Evolutionary conservation across 2,797 vertebrate species (phyloP).

Genomic region (Anomalospiza imberbis): DNA sequence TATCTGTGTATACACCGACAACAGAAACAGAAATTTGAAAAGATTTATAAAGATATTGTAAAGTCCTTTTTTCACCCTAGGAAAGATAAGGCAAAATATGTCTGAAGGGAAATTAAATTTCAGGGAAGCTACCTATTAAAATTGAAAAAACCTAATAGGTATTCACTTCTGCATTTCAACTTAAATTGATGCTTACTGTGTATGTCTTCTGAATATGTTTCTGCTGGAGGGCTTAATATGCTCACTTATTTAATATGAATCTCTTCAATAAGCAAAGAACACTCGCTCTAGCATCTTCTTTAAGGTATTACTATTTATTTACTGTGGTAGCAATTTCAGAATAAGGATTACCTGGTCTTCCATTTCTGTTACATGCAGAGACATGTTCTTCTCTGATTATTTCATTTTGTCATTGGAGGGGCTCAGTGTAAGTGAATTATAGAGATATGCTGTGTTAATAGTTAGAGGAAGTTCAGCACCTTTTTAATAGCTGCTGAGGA

Average conservation of each 20-base stretch:
- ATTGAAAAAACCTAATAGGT: constrained; percentile 20
- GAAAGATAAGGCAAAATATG: not conserved
- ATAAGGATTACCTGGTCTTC: constrained; percentile 3
- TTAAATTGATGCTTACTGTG: constrained; percentile 34
- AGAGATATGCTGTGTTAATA: not conserved
- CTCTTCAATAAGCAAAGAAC: not conserved
- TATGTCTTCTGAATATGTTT: constrained; percentile 12
- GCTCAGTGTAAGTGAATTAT: not conserved
- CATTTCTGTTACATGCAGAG: not conserved
- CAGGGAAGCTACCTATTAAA: constrained; percentile 45
- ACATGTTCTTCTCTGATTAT: not conserved
- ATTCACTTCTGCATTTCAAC: constrained; percentile 32
- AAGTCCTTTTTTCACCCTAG: not conserved
- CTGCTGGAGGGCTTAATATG: constrained; percentile 47
- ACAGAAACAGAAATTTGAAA: not conserved
- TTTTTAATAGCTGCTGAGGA: not conserved
- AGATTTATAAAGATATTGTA: not conserved
- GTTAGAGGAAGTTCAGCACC: not conserved
- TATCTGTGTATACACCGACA: not conserved
- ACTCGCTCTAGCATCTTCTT: constrained; percentile 6
- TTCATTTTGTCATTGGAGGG: not conserved
- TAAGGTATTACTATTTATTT: not conserved
- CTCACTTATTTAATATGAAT: constrained; percentile 25
- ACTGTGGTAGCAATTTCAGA: not conserved
- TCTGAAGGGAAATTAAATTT: constrained; percentile 41